Evolutionary conservation across 1,140 invertebrate species (phyloP), one percentile per base, ranked within the genome.

Genomic region (Drosophila parvula): DNA sequence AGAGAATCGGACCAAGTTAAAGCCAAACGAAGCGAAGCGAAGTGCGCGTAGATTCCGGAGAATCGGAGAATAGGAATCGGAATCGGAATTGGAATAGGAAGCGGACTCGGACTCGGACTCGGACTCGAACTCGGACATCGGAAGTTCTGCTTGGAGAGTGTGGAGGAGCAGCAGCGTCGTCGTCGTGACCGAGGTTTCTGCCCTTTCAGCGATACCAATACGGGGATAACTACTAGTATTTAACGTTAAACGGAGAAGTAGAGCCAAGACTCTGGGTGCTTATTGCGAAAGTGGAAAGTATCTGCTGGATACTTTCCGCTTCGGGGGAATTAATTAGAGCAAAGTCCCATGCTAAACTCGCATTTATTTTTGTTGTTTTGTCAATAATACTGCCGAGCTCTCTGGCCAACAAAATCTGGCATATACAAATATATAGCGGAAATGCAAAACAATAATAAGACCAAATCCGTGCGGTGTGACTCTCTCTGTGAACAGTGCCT

Each of bases 271-370:
- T 68, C 16, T 67, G 62, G 62, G 51, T 77, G 57, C 70, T 53
- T 43, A 45, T 81, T 85, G 81, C 79, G 83, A 86, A 86, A 86
- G 83, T 88, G 77, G 84, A 89, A 89, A 90, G 80, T 89, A 88
- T 86, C 59, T 74, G 28, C 34, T 56, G 65, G 80, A 88, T 86
- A 86, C 80, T 48, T 83, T 79, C 58, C 63, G 74, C 70, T 59
- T 55, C 3, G 38, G 53, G 55, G 55, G 55, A 71, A 71, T 71
- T 71, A 71, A 71, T 59, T 75, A 73, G 60, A 61, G 41, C 56
- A 58, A 67, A 59, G 71, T 65, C 48, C 65, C 79, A 75, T 78
- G 75, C 70, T 60, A 81, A 69, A 68, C 73, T 68, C 63, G 73
- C 76, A 64, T 71, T 83, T 74, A 61, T 78, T 78, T 69, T 79